These are phyloP conservation scores for Rhizomys pruinosus DNA, from an alignment of 2,113 vertebrate species.

Conservation along the genomic window DNA sequence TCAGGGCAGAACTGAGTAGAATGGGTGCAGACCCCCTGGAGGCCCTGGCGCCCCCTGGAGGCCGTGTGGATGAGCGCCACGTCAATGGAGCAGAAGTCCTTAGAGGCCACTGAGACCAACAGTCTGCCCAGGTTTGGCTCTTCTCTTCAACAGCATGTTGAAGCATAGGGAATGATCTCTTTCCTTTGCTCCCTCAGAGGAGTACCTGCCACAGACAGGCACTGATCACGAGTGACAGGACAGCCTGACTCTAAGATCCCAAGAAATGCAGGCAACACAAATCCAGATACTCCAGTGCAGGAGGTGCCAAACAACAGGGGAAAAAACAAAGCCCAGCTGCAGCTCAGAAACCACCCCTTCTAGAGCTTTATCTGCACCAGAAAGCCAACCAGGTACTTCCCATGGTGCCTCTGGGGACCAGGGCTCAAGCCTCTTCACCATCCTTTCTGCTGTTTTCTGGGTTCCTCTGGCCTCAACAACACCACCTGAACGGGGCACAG, in stretches of 20 bases:
- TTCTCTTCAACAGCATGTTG: background rate
- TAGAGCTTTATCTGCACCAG: background rate
- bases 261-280: background rate
- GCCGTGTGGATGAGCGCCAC: background rate
- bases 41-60: background rate
- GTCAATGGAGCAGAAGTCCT: background rate
- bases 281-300: background rate
- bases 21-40: background rate
- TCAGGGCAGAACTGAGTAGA: background rate
- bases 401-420: background rate
- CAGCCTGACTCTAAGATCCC: background rate
- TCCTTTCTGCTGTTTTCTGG: background rate
- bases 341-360: background rate
- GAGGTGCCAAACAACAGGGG: background rate
- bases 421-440: background rate
- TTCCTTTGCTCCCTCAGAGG: background rate
- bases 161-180: background rate
- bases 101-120: background rate
- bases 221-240: background rate
- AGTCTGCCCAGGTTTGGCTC: fast-evolving
- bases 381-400: background rate
- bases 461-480: background rate
- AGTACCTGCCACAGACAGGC: background rate
- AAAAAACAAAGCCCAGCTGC: background rate
- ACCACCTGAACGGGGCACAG: background rate